A percentile compares a stretch with the other conserved stretches of the same genome.
phyloP scores from a whole-genome alignment of 2,113 vertebrate species.

The Sinocyclocheilus rhinocerous region DNA sequence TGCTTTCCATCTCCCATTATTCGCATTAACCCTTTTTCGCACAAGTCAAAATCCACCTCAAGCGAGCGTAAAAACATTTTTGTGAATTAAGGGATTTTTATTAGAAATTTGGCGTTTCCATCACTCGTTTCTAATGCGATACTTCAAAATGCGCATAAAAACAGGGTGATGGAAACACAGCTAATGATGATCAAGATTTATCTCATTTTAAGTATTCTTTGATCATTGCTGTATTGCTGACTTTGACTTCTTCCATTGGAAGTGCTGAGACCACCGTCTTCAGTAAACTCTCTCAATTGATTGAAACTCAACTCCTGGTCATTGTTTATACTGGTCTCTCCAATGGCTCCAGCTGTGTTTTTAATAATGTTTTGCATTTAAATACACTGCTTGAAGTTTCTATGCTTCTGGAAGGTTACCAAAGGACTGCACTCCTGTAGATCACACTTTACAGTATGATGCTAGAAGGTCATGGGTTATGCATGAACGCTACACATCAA shows the following conservation, averaged over 20 bases:
- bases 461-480: not conserved
- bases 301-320: not conserved
- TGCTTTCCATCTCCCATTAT: too few relatives aligned
- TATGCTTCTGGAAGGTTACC: not conserved
- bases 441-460: not conserved
- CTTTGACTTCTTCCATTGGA: not conserved
- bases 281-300: not conserved
- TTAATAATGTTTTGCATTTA: not conserved
- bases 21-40: too few relatives aligned
- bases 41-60: too few relatives aligned
- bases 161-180: too few relatives aligned
- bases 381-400: not conserved
- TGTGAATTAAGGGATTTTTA: too few relatives aligned
- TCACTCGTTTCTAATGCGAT: too few relatives aligned
- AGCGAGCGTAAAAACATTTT: too few relatives aligned
- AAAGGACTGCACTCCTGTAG: not conserved
- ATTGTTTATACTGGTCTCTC: not conserved
- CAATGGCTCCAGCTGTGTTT: not conserved
- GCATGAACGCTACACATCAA: not conserved
- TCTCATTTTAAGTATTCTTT: not conserved
- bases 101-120: too few relatives aligned
- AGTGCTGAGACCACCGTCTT: not conserved
- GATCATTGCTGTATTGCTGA: not conserved
- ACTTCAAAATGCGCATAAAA: too few relatives aligned
- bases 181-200: not conserved